These are phyloP conservation scores for Frankliniella intonsa DNA, from an alignment of 2,888 invertebrate species.

Conservation along the genomic window DNA sequence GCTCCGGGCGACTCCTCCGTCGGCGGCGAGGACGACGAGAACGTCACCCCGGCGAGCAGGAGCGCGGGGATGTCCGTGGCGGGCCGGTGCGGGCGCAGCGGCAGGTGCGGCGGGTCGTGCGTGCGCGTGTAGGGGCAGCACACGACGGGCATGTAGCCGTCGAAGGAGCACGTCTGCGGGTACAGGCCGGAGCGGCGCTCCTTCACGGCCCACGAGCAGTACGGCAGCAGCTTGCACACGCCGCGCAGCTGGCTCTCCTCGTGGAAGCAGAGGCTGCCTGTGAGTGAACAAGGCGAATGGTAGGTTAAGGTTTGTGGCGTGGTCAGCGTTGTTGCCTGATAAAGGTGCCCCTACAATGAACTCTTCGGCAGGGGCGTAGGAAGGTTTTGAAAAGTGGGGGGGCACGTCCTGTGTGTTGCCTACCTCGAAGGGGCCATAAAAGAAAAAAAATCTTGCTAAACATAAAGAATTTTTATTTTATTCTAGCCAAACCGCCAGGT, in stretches of 20 bases:
- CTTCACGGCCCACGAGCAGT: constrained; percentile 12
- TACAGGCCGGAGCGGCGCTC: constrained; percentile 21
- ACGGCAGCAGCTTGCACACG: constrained; percentile 21
- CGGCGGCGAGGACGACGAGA: background rate
- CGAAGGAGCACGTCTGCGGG: constrained; percentile 14
- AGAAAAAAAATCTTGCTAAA: too few species aligned
- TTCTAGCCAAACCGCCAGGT: too few species aligned
- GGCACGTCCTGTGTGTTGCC: too few species aligned
- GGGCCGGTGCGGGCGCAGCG: background rate
- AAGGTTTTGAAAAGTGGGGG: too few species aligned
- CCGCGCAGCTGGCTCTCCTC: background rate
- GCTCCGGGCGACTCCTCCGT: background rate
- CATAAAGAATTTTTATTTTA: too few species aligned
- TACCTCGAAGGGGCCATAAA: too few species aligned
- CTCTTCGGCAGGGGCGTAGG: too few species aligned
- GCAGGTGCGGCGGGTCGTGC: constrained; percentile 23
- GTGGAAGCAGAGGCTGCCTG: constrained; percentile 21
- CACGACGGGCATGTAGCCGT: constrained; percentile 14
- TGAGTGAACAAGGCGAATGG: background rate
- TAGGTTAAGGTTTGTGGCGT: too few species aligned
- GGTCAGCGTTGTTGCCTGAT: too few species aligned
- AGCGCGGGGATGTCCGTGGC: background rate
- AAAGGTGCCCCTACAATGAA: too few species aligned
- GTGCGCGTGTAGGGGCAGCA: constrained; percentile 23
- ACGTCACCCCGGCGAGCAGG: background rate